phyloP scores from a whole-genome alignment of 2,888 invertebrate species.

The Andrena bucephala region DNA sequence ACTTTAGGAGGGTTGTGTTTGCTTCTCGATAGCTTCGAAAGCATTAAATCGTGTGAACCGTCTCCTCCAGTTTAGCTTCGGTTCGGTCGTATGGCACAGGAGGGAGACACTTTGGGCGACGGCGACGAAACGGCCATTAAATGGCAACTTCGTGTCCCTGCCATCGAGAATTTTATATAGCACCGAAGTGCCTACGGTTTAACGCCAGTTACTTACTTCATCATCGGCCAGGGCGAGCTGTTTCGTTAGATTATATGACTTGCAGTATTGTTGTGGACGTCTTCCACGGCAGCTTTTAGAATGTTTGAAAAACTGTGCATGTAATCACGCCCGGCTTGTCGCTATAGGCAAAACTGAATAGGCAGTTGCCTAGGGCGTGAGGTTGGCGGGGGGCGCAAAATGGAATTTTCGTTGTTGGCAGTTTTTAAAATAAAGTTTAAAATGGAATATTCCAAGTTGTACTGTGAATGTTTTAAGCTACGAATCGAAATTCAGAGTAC shows the following conservation, averaged over 20 bases:
- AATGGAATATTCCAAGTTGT: no score
- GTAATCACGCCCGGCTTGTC: no score
- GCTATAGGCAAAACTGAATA: no score
- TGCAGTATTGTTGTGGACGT: no score
- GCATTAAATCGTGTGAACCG: conserved; percentile 39
- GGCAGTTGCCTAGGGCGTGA: no score
- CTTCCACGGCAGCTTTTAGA: no score
- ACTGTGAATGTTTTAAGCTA: no score
- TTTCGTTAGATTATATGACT: neutral
- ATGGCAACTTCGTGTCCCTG: neutral
- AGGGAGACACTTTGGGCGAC: conserved; percentile 1
- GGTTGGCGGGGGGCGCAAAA: no score
- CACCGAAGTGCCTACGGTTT: neutral
- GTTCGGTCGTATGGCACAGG: neutral
- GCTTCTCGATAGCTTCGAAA: conserved; percentile 27
- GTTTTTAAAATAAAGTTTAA: no score
- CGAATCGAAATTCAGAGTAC: no score
- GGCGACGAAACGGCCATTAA: neutral
- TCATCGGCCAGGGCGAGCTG: neutral
- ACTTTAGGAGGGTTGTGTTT: conserved; percentile 40
- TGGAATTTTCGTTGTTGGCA: no score
- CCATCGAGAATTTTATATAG: neutral
- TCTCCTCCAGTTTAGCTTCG: conserved; percentile 9
- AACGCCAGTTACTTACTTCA: neutral
- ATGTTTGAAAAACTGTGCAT: no score